Conservation (phyloP, 2,888 invertebrate genomes). For the Dusona sp. region DNA sequence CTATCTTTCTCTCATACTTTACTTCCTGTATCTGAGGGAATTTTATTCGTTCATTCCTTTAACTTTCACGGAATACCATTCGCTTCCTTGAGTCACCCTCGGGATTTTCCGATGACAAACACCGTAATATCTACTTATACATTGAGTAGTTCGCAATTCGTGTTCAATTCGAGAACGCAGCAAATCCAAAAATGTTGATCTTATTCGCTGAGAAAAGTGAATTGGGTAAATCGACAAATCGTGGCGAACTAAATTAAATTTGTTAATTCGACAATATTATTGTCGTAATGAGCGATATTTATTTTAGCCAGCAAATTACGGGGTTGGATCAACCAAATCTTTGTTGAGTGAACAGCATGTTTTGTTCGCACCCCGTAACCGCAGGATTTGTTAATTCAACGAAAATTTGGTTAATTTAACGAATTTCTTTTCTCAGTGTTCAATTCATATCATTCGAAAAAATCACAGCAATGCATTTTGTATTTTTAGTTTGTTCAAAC, state of each 20-base stretch:
- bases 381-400: no score
- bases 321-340: no score
- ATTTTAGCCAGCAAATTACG: no score
- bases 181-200: neutral
- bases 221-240: no score
- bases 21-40: neutral
- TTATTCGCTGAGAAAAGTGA: neutral
- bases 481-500: no score
- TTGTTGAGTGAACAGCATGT: no score
- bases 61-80: slow-evolving; percentile 20
- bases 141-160: neutral
- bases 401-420: no score
- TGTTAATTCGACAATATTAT: no score
- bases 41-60: neutral
- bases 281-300: no score
- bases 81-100: slow-evolving; percentile 11
- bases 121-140: neutral
- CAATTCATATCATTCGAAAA: neutral
- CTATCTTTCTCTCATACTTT: slow-evolving; percentile 9
- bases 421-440: no score
- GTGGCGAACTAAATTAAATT: no score
- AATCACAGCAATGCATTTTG: neutral
- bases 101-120: slow-evolving; percentile 3
- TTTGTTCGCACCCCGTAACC: no score
- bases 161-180: neutral